phyloP scores from a whole-genome alignment of 2,797 vertebrate genomes.

The Alcedo atthis region DNA sequence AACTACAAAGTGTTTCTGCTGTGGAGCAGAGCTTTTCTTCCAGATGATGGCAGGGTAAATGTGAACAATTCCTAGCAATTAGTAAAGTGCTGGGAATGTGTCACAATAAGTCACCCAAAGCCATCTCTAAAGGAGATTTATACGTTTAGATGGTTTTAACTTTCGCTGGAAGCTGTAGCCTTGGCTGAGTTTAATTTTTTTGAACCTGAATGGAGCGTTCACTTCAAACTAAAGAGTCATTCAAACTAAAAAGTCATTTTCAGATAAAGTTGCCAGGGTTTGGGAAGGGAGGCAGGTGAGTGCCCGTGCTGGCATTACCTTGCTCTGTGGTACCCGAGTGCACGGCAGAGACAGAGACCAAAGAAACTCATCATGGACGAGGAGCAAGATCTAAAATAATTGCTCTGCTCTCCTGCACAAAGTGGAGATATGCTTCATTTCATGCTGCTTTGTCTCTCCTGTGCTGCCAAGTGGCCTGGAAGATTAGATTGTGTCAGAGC shows the following conservation, averaged over 20 bases:
- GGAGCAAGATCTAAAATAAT: conserved; percentile 5
- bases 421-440: conserved; percentile 16
- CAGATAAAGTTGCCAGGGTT: no score
- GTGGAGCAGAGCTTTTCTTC: neutral
- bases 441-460: conserved; percentile 39
- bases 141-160: neutral
- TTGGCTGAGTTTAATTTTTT: neutral
- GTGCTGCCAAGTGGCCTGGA: conserved; percentile 10
- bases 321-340: neutral
- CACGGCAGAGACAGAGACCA: conserved; percentile 1
- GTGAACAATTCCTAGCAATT: neutral
- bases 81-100: neutral
- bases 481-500: neutral
- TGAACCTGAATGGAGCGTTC: neutral
- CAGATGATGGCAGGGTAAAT: neutral
- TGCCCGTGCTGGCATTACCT: rapidly evolving
- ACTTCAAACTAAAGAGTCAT: neutral
- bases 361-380: neutral
- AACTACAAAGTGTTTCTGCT: neutral
- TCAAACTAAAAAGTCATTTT: neutral
- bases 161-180: neutral
- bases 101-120: neutral
- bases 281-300: neutral
- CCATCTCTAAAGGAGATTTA: neutral
- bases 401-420: neutral